Base-by-base conservation (phyloP, 1,140 invertebrate genomes). In the Chionoecetes opilio region DNA sequence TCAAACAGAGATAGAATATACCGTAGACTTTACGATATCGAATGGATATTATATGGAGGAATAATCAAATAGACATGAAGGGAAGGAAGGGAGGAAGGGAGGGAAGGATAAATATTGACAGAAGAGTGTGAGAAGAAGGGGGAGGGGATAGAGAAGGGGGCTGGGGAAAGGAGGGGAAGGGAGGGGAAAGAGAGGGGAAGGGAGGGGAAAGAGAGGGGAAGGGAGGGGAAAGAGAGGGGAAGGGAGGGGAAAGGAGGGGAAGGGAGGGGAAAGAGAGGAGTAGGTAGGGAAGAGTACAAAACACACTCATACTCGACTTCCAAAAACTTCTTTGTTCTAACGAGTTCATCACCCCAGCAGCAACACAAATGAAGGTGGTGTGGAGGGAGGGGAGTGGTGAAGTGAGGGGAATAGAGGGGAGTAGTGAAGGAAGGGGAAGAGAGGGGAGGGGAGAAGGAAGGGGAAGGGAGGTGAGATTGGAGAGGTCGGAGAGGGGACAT, bases 11-110 rank as follows among this genome's bases (percentile, higher is more conserved):
- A n/a, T n/a, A n/a, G n/a, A n/a, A n/a, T n/a, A n/a, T n/a, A n/a
- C n/a, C n/a, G n/a, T n/a, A n/a, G n/a, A n/a, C n/a, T n/a, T n/a
- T n/a, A n/a, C n/a, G 82, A n/a, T 85, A 31, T 34, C 11, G n/a
- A 85, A 14, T 31, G 82, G 2, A 34, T 9, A 8, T 11, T 8
- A 85, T n/a, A 85, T 14, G 37, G 31, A 87, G 31, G 21, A 31
- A 87, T 26, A 87, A 31, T 29, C 26, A 87, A 31, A 87, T 26
- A 87, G 85, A 87, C 26, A 87, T 26, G 32, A 32, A 89, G 87
- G 41, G 87, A 89, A 32, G 21, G 87, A 89, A 3, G 41, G 87
- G 34, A 89, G 41, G 41, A 38, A 35, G 35, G 26, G 35, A 37
- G 21, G n/a, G 32, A 31, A 35, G 38, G 2, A 31, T 17, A 37